Evolutionary conservation across 1,140 invertebrate genomes (phyloP).

Genomic region (Batillaria attramentaria): DNA sequence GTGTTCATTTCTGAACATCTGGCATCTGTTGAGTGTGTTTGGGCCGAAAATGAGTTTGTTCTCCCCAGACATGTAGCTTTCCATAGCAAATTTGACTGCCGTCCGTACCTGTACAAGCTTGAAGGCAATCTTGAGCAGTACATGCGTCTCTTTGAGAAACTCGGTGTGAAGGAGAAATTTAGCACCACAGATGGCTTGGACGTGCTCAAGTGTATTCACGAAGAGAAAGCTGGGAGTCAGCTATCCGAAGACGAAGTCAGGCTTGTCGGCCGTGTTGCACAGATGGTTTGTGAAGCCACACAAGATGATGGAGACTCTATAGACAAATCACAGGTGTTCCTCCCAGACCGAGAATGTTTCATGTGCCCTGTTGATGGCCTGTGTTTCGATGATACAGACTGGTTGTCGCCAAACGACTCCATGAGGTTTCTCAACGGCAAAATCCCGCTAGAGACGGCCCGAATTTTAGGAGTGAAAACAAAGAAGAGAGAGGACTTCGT

Average conservation of each 20-base stretch:
- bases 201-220: not conserved
- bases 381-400: conserved; percentile 46
- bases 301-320: not conserved
- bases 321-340: not conserved
- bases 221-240: not conserved
- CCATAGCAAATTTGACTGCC: conserved; percentile 28
- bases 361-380: conserved; percentile 27
- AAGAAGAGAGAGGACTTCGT: conserved; percentile 38
- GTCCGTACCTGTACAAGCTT: conserved; percentile 47
- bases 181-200: not conserved
- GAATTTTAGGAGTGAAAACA: conserved; percentile 45
- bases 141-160: conserved; percentile 14
- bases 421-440: conserved; percentile 42
- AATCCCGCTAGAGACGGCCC: conserved; percentile 40
- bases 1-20: not conserved
- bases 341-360: conserved; percentile 39
- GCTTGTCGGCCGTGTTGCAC: not conserved
- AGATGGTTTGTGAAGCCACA: not conserved
- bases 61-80: conserved; percentile 35
- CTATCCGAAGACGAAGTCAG: conserved; percentile 1
- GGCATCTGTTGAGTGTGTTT: conserved; percentile 16
- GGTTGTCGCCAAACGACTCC: conserved; percentile 3
- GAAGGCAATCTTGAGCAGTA: not conserved
- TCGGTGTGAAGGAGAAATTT: conserved; percentile 23
- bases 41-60: conserved; percentile 29